Evolutionary conservation across 2,888 invertebrate species (phyloP).

Genomic region (Pyrgus malvae): DNA sequence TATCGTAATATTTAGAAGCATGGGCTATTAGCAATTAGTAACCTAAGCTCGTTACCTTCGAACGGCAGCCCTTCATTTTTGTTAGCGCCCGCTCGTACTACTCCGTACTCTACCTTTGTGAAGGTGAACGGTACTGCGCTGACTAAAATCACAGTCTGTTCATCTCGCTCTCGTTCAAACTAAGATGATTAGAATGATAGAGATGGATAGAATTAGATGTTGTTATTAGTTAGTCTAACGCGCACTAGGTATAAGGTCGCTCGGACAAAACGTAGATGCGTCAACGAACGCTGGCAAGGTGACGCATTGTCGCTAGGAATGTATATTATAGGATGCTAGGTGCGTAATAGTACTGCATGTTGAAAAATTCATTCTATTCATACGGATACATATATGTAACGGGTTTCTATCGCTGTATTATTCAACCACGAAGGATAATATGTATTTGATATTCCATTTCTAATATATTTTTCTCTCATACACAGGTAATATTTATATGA

Average conservation of each 20-base stretch:
- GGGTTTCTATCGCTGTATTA: conserved; percentile 37
- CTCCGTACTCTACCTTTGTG: conserved; percentile 68
- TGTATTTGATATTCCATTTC: conserved; percentile 33
- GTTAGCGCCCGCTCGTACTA: conserved; percentile 70
- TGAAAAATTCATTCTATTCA: conserved; percentile 48
- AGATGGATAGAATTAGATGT: conserved; percentile 63
- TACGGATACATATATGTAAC: conserved; percentile 53
- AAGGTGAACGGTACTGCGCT: conserved; percentile 65
- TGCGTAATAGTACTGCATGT: conserved; percentile 41
- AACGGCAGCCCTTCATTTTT: conserved; percentile 78
- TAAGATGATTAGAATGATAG: conserved; percentile 54
- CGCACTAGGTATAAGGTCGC: conserved; percentile 72
- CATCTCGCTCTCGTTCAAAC: conserved; percentile 54
- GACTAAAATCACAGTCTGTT: conserved; percentile 55
- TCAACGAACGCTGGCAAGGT: conserved; percentile 80
- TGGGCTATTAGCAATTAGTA: conserved; percentile 63
- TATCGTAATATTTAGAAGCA: conserved; percentile 38
- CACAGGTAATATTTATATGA: neutral
- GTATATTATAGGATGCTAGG: conserved; percentile 59
- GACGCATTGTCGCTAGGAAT: conserved; percentile 75
- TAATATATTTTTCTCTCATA: conserved; percentile 1
- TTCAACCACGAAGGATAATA: conserved; percentile 31
- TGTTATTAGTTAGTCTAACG: conserved; percentile 68
- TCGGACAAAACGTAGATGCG: conserved; percentile 77
- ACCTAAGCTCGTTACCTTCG: conserved; percentile 66